Evolutionary conservation across 1,140 invertebrate species (phyloP).

Genomic region (Pemphigus obesinymphae): DNA sequence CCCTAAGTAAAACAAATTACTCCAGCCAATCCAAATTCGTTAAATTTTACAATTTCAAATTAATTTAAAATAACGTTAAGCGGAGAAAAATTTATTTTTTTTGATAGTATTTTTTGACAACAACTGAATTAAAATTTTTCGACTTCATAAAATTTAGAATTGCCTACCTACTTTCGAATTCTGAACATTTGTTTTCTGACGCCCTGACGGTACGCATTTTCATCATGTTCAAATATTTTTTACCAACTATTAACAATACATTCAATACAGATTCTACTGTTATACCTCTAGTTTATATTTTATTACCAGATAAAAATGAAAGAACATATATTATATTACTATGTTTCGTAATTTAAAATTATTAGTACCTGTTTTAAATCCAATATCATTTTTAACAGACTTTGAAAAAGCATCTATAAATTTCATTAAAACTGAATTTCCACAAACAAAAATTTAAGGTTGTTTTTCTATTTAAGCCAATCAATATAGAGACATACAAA

Average conservation of each 20-base stretch:
- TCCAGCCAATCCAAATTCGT: background rate
- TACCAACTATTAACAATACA: background rate
- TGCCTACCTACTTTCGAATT: background rate
- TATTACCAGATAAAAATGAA: too few relatives aligned
- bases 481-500: too few relatives aligned
- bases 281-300: background rate
- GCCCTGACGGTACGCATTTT: too few relatives aligned
- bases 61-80: background rate
- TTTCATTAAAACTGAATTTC: too few relatives aligned
- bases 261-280: background rate
- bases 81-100: background rate
- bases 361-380: too few relatives aligned
- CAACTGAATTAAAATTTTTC: background rate
- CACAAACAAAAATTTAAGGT: too few relatives aligned
- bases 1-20: background rate
- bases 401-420: too few relatives aligned
- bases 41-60: background rate
- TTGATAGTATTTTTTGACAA: background rate
- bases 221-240: background rate
- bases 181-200: background rate
- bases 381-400: too few relatives aligned
- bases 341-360: too few relatives aligned
- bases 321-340: too few relatives aligned
- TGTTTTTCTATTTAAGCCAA: too few relatives aligned
- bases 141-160: background rate